Percentiles rank a stretch among this genome's conserved stretches.
phyloP scores from a whole-genome alignment of 2,113 vertebrate genomes.

The Trochalopteron elliotii region DNA sequence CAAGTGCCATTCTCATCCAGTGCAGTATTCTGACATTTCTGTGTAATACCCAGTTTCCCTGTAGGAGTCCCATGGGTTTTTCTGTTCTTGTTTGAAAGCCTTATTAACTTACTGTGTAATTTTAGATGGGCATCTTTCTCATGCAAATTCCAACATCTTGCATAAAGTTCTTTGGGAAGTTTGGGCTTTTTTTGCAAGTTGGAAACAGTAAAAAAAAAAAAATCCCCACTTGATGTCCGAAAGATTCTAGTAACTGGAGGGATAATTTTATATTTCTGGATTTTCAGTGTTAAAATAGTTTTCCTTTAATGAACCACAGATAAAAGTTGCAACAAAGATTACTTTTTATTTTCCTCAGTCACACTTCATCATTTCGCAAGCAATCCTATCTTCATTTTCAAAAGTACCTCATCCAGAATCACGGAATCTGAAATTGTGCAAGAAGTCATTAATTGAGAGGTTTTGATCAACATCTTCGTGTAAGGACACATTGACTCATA shows the following conservation, averaged over 20 bases:
- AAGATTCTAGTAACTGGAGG: not conserved
- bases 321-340: conserved; percentile 21
- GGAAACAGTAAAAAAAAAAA: not conserved
- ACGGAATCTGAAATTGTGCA: not conserved
- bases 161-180: not conserved
- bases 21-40: conserved; percentile 70
- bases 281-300: conserved; percentile 16
- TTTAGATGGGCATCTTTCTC: conserved; percentile 49
- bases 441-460: not conserved
- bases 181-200: conserved; percentile 9
- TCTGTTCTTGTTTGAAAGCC: conserved; percentile 45
- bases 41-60: not conserved
- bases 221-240: not conserved
- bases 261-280: not conserved
- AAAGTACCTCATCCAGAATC: conserved; percentile 23
- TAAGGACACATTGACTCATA: not conserved
- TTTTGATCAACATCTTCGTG: not conserved
- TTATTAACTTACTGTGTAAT: conserved; percentile 41
- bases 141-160: not conserved
- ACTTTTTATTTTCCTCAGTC: not conserved
- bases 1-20: conserved; percentile 82
- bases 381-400: not conserved
- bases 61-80: conserved; percentile 51
- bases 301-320: conserved; percentile 31
- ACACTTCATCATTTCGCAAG: not conserved